Base-by-base conservation (phyloP, 2,797 vertebrate genomes). In the Halcyon chelicuti region DNA sequence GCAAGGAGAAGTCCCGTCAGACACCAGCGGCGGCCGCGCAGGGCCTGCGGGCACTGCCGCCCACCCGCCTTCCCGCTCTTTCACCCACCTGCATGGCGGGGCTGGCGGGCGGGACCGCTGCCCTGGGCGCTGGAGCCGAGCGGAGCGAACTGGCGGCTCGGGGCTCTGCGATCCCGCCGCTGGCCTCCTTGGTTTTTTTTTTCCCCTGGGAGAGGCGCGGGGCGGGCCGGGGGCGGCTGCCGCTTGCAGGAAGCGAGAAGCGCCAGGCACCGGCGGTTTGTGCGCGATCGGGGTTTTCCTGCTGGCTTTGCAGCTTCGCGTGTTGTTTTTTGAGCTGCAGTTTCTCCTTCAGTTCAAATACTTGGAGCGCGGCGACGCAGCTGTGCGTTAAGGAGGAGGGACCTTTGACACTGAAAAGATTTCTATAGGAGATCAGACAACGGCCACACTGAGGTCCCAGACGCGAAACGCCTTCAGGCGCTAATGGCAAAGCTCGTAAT, bases 1-100 rank as follows among this genome's bases (percentile, higher is more conserved):
- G 97, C 52, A 97, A 97, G 63, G 51, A 94, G 28, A 94, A 76
- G 15, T 2, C 3, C 44, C 8, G 55, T 95, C 35, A 88, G 74
- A 3, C 5, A 18, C 4, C 55, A 10, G 28, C 33, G 25, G 26
- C 49, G 49, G 49, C 25, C 31, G 28, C 22, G 18, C 68, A 11
- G 40, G 33, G 39, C 37, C 44, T 10, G 15, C 46, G 70, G 33
- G 66, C 65, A 2, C 65, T 5, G 60, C 60, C 58, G 12, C 49
- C 35, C 51, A 2, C n/a, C 33, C 25, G 7, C 51, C 14, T 28
- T 5, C 20, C 3, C 17, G 12, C 9, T 7, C 51, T 11, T 12
- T 4, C 5, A 47, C 93, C 14, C 72, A 94, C 96, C 93, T 73
- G 57, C 96, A 96, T 96, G 60, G 22, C 46, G 28, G 26, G 49